phyloP scores from a whole-genome alignment of 2,113 vertebrate genomes.

The Gallinago media region DNA sequence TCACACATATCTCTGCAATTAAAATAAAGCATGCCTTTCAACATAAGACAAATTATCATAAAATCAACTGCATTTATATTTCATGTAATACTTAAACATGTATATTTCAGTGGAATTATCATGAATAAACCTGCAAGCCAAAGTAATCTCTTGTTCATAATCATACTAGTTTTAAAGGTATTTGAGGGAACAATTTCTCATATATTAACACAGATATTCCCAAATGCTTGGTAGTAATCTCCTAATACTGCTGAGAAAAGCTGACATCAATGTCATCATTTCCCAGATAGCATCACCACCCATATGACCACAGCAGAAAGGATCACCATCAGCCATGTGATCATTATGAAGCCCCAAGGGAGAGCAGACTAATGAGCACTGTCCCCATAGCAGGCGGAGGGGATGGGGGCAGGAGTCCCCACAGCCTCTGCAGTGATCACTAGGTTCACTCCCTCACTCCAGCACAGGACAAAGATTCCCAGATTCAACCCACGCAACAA shows the following conservation, averaged over 20 bases:
- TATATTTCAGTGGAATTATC: neutral
- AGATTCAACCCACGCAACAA: neutral
- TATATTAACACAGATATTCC: neutral
- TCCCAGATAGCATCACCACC: neutral
- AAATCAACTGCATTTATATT: neutral
- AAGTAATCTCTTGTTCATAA: neutral
- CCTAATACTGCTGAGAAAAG: neutral
- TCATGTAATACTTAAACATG: neutral
- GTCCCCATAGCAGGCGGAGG: neutral
- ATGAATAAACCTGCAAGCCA: neutral
- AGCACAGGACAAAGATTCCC: neutral
- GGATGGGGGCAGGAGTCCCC: neutral
- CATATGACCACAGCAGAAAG: neutral
- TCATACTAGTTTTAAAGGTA: neutral
- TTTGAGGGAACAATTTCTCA: neutral
- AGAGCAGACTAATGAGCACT: neutral
- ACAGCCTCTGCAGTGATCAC: neutral
- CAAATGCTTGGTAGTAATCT: neutral
- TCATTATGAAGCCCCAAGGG: accelerated
- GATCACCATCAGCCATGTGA: neutral
- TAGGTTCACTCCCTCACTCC: neutral
- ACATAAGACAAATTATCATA: neutral
- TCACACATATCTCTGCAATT: neutral
- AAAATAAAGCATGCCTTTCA: neutral
- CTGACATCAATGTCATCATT: neutral